Evolutionary conservation across 1,140 invertebrate genomes (phyloP), one percentile per base, ranked within the genome.

Genomic region (Mizuhopecten yessoensis): DNA sequence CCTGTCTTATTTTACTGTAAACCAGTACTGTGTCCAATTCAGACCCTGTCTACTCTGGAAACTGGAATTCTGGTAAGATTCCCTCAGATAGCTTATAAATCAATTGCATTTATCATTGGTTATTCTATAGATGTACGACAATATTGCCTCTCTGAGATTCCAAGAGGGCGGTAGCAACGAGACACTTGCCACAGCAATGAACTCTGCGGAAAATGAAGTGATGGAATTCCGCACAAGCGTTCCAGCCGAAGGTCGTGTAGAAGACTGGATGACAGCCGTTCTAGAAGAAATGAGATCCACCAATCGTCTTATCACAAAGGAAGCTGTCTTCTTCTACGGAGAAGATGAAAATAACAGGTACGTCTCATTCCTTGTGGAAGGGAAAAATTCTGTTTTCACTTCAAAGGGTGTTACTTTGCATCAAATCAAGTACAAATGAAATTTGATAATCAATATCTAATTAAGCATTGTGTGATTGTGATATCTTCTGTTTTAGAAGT

Each of bases 211-310:
- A 97, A 97, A 97, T 57, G 98, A 99, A 97, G 97, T 98, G 87
- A 98, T 99, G 98, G 98, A 98, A 87, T 99, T 98, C 95, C 97
- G 97, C 20, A 96, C 97, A 89, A 93, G 96, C 13, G 97, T 98
- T 0, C 57, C 96, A 3, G 97, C 97, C 0, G 97, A 97, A 92
- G 98, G 98, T 5, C 97, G 98, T 87, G 98, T 99, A 15, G 98
- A 99, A 96, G 97, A 98, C 90, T 99, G 98, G 98, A 98, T 99
- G 98, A 98, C 98, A 90, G 96, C 97, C 87, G 98, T 98, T 11
- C 96, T 99, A 20, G 97, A 96, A 13, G 98, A 99, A 96, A 99
- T 99, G 98, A 97, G 98, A 88, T 96, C 95, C 87, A 98, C 98
- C 0, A 99, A 99, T 97, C 97, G 98, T 93, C 98, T 98, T 94